Evolutionary conservation across 2,797 vertebrate species (phyloP).

Genomic region (Microctenopoma stevenorrisi): DNA sequence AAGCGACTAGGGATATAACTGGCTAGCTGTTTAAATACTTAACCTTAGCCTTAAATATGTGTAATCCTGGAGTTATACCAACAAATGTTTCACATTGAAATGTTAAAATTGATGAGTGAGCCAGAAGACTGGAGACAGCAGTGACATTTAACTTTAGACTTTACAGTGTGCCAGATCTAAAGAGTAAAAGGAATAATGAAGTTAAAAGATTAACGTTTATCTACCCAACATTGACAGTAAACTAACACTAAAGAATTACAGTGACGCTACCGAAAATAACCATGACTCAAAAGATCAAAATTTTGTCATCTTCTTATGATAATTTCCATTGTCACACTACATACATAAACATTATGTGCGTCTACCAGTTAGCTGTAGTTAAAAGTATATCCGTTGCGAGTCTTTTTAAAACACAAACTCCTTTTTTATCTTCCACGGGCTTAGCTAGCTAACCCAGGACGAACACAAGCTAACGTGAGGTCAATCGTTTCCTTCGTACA

Average conservation of each 20-base stretch:
- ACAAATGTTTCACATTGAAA: not conserved
- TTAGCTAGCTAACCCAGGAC: slow-evolving; percentile 13
- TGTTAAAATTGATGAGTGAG: not conserved
- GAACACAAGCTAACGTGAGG: slow-evolving; percentile 58
- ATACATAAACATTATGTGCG: not conserved
- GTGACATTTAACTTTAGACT: not conserved
- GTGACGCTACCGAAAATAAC: not conserved
- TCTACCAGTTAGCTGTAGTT: not conserved
- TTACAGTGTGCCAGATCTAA: too few relatives aligned
- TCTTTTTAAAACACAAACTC: not conserved
- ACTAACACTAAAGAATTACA: too few relatives aligned
- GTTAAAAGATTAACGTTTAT: not conserved
- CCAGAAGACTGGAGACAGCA: not conserved
- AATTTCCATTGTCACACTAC: not conserved
- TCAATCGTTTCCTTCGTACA: slow-evolving; percentile 20
- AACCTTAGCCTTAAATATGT: too few relatives aligned
- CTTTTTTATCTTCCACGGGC: not conserved
- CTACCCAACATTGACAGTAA: too few relatives aligned
- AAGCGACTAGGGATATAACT: too few relatives aligned
- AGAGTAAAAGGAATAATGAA: not conserved
- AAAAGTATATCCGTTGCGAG: too few relatives aligned
- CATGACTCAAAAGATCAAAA: not conserved
- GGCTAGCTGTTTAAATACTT: too few relatives aligned
- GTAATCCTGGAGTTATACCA: too few relatives aligned
- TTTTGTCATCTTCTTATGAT: accelerated